A percentile compares a stretch with the other conserved stretches of the same genome.
Conservation (phyloP, 2,797 vertebrate genomes). For the Pangasius mekongensis region DNA sequence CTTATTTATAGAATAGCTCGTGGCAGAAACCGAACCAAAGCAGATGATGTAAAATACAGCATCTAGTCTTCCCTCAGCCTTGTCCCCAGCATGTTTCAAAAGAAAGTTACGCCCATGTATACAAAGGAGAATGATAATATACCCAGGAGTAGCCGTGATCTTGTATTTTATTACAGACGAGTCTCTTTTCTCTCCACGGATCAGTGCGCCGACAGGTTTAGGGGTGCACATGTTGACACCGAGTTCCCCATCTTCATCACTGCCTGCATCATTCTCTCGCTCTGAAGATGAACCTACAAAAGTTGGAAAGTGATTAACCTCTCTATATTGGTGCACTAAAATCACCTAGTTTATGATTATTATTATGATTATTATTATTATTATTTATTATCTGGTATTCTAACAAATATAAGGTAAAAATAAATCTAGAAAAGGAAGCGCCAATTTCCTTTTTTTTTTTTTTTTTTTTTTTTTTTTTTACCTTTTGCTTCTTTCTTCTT, state of each 20-base stretch:
- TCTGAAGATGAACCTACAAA: constrained; percentile 29
- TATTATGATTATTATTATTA: neutral
- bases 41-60: neutral
- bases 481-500: constrained; percentile 75
- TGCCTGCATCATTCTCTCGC: neutral
- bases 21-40: neutral
- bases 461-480: constrained; percentile 35
- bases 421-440: neutral
- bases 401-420: neutral
- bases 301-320: neutral
- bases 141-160: constrained; percentile 80
- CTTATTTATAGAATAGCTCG: neutral
- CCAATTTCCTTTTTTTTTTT: neutral
- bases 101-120: neutral
- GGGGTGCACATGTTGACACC: constrained; percentile 61
- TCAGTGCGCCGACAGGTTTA: constrained; percentile 64
- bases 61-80: neutral
- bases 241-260: constrained; percentile 4
- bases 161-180: constrained; percentile 79
- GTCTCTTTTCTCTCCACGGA: constrained; percentile 66
- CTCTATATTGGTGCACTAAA: no score
- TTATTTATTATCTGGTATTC: neutral
- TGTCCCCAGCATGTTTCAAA: neutral
- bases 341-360: no score
- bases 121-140: neutral